Base-by-base conservation (phyloP, 2,888 invertebrate species). In the Epinotia ramella region DNA sequence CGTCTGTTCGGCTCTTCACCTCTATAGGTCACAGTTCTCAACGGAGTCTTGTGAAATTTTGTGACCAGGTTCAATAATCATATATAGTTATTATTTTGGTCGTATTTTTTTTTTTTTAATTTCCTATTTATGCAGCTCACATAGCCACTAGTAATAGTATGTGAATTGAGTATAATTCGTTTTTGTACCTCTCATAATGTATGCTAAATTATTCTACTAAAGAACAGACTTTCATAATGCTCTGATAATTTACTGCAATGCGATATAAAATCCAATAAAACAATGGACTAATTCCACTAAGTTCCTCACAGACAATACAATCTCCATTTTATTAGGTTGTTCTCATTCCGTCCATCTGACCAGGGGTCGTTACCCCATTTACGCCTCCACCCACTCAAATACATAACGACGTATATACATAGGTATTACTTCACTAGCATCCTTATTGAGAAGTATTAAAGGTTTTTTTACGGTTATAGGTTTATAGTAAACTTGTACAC, bases 241-340 rank as follows among this genome's bases (percentile, higher is more conserved):
- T n/a, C 49, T 53, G 6, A 4, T 4, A 53, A n/a, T 53, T 46
- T 5, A n/a, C 7, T 7, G 6, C 13, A 18, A 53, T 33, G 53
- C 33, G 1, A 53, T 53, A 66, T 28, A 11, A 66, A 66, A 28
- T 66, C 16, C 3, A 53, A 68, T 62, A 68, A 20, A 9, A 46
- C 24, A 44, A 44, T 28, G 12, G n/a, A 33, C 46, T 65, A 57
- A 72, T 57, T 24, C n/a, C 20, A 24, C 24, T 72, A 64, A 73
- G 65, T 69, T 69, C 24, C 66, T 63, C 57, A 20, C 57, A 64
- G 57, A 57, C 57, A 64, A 62, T 53, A 28, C 44, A n/a, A 69
- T 64, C 57, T 46, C 46, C 63, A 64, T 69, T 73, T 57, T 57
- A 59, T 57, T 64, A 56, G 46, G 46, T 28, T 16, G 46, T 3